Base-by-base conservation (phyloP, 2,113 vertebrate species). In the Pampusana beccarii region DNA sequence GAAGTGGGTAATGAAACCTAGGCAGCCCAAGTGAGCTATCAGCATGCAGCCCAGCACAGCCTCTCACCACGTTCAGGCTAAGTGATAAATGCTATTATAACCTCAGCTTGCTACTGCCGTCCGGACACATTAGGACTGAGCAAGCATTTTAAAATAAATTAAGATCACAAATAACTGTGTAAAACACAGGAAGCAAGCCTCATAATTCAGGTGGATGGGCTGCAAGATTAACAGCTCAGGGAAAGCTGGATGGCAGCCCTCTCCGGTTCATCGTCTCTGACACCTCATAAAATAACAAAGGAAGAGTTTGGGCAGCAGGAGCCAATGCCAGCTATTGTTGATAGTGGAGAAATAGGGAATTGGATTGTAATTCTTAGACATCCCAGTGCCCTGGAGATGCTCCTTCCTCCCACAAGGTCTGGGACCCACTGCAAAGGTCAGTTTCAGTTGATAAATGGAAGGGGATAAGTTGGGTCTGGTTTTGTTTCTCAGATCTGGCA, bases 1-100 rank as follows among this genome's bases (percentile, higher is more conserved):
- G 94, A 93, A 95, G 90, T 91, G 88, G 95, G 96, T 94, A 97
- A 97, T 96, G 94, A 96, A 97, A 96, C 96, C 95, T 95, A 88
- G 92, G 91, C 95, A 90, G 96, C 94, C 94, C 94, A 92, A 95
- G 96, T 85, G 90, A 96, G 90, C 94, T 96, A 96, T 97, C 94
- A 97, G 91, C 90, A 95, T 95, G 95, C 94, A 97, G 93, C 84
- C 88, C 82, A 31, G 78, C 86, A 57, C 92, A 88, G 91, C 73
- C 93, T 90, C 93, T 92, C 97, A 79, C 71, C 80, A 60, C 24
- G 11, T 82, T 70, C 93, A 94, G 85, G 72, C 90, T 81, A 71
- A 97, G 94, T 95, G 95, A 96, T 94, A 97, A 96, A 96, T 96
- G 86, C 70, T 90, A 73, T 97, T 96, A 95, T 88, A 95, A 96